Evolutionary conservation across 2,888 invertebrate species (phyloP), one percentile per base, ranked within the genome.

Genomic region (Ganaspis brasiliensis): DNA sequence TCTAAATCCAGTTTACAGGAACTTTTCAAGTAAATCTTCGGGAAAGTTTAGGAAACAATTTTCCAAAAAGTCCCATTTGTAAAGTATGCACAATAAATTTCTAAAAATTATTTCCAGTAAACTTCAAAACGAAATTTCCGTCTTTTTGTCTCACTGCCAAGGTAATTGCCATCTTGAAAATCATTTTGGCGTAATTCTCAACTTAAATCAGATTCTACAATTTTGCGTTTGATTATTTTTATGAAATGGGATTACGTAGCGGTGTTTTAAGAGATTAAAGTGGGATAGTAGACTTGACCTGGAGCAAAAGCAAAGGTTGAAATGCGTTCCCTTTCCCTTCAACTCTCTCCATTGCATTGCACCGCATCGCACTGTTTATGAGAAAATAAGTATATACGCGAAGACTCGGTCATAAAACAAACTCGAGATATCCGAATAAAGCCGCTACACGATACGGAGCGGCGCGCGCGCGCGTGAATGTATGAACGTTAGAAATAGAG

Each of bases 401-500:
- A 67, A 67, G 45, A 67, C 40, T 45, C 10, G 40, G 45, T 24
- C 67, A 49, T 67, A 67, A 67, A 67, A 67, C 67, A 67, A 67
- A 67, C 67, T 67, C 67, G 40, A 67, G 67, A 67, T 67, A 67
- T 67, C 67, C 67, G 67, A 67, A 67, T 67, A 49, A 67, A 67
- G 67, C 67, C 67, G 26, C 45, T 45, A 67, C 45, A 67, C 26
- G 67, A 45, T 67, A 26, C n/a, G 67, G 45, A 1, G 63, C 19
- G 37, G 40, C 40, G 45, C 16, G 67, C 14, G 61, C 63, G 67
- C 67, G 45, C 67, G 67, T 67, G 45, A 67, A 63, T 63, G 37
- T 40, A 40, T 37, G 63, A 40, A 73, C 31, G 72, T 56, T 73
- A 76, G 75, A 72, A 77, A 76, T 72, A 72, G 71, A 40, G 74